These are phyloP conservation scores for Propithecus deckenii DNA, from an alignment of 2,797 vertebrate species.

Conservation along the genomic window DNA sequence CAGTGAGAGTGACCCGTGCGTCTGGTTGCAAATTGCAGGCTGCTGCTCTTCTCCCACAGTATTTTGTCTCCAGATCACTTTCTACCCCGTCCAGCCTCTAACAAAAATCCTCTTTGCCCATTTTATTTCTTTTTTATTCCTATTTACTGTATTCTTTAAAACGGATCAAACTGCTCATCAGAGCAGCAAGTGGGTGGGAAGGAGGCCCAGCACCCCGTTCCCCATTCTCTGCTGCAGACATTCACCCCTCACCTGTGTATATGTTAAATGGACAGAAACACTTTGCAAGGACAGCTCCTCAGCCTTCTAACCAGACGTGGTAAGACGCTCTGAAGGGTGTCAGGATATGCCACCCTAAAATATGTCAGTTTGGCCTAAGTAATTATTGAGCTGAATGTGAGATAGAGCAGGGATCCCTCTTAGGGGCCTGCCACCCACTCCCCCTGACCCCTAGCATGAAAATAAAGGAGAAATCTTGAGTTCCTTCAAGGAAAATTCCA, in stretches of 20 bases:
- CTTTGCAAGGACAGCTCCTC: not conserved
- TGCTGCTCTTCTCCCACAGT: rapidly evolving
- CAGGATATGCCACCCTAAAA: too few relatives aligned
- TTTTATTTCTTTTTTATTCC: not conserved
- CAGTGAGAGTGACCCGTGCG: too few relatives aligned
- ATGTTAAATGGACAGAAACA: not conserved
- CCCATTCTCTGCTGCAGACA: not conserved
- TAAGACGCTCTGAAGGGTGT: too few relatives aligned
- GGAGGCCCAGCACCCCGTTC: not conserved
- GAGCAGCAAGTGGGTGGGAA: not conserved
- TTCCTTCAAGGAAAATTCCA: too few relatives aligned
- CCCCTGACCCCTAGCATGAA: too few relatives aligned
- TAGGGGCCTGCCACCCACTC: too few relatives aligned
- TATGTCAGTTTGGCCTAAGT: not conserved
- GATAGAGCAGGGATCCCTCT: too few relatives aligned
- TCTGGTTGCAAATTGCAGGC: not conserved
- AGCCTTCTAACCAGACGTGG: not conserved
- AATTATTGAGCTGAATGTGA: not conserved
- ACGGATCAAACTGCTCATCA: not conserved
- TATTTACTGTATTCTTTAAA: not conserved
- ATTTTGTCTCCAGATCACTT: not conserved
- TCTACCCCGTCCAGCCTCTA: not conserved
- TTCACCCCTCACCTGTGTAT: not conserved
- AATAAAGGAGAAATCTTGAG: too few relatives aligned
- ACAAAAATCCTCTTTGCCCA: not conserved